Conservation (phyloP, 2,113 vertebrate genomes). For the Scophthalmus maximus region DNA sequence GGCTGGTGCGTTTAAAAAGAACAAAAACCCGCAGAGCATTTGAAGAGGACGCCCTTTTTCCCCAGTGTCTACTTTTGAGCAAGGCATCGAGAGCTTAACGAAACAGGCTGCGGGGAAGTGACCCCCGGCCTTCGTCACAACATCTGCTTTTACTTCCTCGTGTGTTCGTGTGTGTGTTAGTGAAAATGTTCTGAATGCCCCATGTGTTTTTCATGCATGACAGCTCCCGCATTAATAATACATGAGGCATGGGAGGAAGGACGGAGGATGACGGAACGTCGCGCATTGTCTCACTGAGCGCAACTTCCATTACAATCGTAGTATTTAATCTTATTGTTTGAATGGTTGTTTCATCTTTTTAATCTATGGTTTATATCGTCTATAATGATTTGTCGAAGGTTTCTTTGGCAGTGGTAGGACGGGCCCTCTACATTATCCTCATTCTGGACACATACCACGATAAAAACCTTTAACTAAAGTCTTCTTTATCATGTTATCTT, state of each 20-base stretch:
- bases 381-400: background rate
- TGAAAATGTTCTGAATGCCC: conserved; percentile 35
- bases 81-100: conserved; percentile 27
- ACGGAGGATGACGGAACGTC: background rate
- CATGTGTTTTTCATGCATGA: background rate
- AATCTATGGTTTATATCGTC: background rate
- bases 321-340: background rate
- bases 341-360: background rate
- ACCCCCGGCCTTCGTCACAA: conserved; percentile 20
- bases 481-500: background rate
- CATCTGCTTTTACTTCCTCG: conserved; percentile 70
- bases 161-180: conserved; percentile 19
- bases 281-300: background rate
- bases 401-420: too few species aligned
- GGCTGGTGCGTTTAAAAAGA: background rate
- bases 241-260: background rate
- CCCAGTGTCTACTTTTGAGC: conserved; percentile 30
- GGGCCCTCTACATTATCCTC: too few species aligned
- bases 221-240: background rate
- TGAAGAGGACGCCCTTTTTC: too few species aligned
- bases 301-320: background rate
- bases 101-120: conserved; percentile 48
- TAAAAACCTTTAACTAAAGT: too few species aligned
- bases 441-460: too few species aligned
- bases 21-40: background rate